Evolutionary conservation across 2,888 invertebrate species (phyloP).

Genomic region (Limnephilus rhombicus): DNA sequence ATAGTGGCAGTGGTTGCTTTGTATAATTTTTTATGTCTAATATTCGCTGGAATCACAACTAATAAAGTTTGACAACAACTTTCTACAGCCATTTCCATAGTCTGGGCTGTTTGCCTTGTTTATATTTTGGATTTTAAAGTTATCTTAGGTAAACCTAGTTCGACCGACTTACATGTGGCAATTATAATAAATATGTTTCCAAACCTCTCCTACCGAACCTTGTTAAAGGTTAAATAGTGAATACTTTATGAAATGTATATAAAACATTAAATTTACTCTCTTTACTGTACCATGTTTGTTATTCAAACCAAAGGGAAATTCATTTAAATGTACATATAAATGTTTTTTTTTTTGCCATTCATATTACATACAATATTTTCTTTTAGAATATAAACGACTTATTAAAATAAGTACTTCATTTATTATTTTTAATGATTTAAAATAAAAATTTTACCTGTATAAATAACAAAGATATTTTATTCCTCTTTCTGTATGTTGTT

Average conservation of each 20-base stretch:
- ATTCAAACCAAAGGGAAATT: conserved; percentile 39
- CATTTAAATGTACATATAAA: conserved; percentile 48
- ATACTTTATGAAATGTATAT: conserved; percentile 37
- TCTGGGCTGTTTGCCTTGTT: neutral
- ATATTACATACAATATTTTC: conserved; percentile 49
- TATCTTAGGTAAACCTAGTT: neutral
- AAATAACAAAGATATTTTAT: conserved; percentile 47
- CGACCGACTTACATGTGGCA: neutral
- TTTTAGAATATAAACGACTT: conserved; percentile 25
- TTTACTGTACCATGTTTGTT: conserved; percentile 25
- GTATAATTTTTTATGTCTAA: conserved; percentile 41
- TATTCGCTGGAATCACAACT: conserved; percentile 24
- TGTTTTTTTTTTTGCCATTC: conserved; percentile 46
- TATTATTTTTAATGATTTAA: conserved; percentile 49
- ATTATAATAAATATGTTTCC: neutral
- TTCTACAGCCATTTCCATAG: neutral
- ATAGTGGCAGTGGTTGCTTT: conserved; percentile 52
- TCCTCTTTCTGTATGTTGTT: conserved; percentile 20
- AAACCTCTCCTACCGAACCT: neutral
- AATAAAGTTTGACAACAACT: neutral
- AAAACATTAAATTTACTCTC: conserved; percentile 7
- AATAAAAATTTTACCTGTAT: conserved; percentile 50
- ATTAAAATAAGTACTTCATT: conserved; percentile 43
- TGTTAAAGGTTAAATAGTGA: neutral
- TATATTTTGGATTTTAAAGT: neutral